A percentile compares a stretch with the other conserved stretches of the same genome.
Conservation (phyloP, 2,888 invertebrate genomes). For the Abrostola tripartita region DNA sequence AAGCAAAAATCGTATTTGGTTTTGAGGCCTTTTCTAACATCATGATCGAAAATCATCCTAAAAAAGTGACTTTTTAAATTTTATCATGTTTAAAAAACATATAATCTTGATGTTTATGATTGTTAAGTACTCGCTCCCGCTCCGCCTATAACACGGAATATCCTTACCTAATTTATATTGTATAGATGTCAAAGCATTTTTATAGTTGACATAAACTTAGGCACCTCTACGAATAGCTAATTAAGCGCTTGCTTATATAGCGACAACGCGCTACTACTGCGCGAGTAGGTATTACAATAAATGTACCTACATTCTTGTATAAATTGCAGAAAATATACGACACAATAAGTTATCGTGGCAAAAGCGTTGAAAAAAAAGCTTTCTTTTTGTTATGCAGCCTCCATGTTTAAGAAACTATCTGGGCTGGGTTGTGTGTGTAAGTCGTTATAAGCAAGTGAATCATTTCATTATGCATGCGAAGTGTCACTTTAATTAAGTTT, state of each 20-base stretch:
- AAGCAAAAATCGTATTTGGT: not conserved
- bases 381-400: conserved; percentile 46
- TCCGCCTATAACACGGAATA: conserved; percentile 2
- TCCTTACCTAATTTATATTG: conserved; percentile 14
- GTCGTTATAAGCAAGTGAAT: conserved; percentile 72
- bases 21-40: no score
- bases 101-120: not conserved
- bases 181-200: conserved; percentile 31
- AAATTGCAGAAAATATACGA: conserved; percentile 43
- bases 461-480: conserved; percentile 83
- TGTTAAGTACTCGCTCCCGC: not conserved
- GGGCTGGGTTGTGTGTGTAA: conserved; percentile 51
- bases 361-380: conserved; percentile 40
- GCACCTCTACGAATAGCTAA: conserved; percentile 20
- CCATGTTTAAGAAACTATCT: conserved; percentile 56
- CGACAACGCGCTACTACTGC: conserved; percentile 23
- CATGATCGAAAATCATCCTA: no score
- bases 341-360: conserved; percentile 23
- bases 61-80: no score
- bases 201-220: conserved; percentile 33
- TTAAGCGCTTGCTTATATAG: conserved; percentile 34
- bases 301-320: conserved; percentile 39
- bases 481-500: conserved; percentile 86
- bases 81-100: no score
- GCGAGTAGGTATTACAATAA: conserved; percentile 18